These are phyloP conservation scores for Ateles fusciceps DNA, from an alignment of 2,797 vertebrate genomes.

Conservation along the genomic window DNA sequence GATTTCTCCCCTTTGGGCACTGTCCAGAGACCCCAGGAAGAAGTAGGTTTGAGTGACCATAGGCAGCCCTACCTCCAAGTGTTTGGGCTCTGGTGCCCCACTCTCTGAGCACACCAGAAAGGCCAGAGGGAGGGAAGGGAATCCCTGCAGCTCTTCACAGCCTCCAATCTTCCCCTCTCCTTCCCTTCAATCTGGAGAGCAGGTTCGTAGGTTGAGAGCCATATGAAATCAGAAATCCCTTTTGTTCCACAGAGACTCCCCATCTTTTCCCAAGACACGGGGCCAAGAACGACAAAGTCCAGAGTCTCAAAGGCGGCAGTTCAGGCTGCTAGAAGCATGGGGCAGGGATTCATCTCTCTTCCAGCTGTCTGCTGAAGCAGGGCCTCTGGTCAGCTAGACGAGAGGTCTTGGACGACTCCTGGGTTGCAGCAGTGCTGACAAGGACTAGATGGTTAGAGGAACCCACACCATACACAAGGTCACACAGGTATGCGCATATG, in stretches of 20 bases:
- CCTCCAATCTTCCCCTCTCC: background rate
- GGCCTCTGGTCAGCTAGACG: background rate
- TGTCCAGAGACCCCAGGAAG: background rate
- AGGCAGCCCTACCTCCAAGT: background rate
- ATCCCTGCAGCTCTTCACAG: background rate
- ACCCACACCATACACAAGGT: background rate
- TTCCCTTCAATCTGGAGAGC: background rate
- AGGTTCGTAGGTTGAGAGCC: background rate
- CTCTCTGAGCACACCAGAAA: background rate
- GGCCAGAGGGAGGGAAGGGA: background rate
- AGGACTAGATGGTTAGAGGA: background rate
- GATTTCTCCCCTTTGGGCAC: background rate
- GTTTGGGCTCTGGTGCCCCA: background rate
- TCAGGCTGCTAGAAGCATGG: background rate
- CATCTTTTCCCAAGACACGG: background rate
- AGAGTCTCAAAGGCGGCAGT: background rate
- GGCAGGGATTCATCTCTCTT: background rate
- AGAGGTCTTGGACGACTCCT: background rate
- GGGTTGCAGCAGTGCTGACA: background rate
- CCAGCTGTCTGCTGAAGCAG: background rate
- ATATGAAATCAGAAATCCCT: background rate
- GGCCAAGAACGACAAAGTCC: background rate
- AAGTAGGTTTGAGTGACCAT: background rate
- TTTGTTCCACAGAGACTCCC: background rate
- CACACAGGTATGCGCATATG: background rate